Conservation (phyloP, 2,888 invertebrate genomes). For the Cerastoderma edule region DNA sequence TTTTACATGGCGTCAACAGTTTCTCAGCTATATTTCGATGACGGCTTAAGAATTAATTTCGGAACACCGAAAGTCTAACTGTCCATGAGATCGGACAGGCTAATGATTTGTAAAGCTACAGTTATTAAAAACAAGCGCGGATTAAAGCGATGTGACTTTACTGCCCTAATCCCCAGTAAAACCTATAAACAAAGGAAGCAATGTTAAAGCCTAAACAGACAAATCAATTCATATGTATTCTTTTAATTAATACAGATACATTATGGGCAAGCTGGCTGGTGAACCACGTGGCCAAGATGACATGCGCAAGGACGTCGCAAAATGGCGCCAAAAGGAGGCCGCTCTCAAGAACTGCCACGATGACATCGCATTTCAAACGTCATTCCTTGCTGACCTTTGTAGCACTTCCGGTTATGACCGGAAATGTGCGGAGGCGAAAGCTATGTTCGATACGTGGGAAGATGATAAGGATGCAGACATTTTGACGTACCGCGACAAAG, state of each 20-base stretch:
- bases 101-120: background rate
- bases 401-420: slow-evolving; percentile 28
- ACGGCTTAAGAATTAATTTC: no score
- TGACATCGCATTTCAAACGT: slow-evolving; percentile 51
- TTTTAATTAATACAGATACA: slow-evolving; percentile 30
- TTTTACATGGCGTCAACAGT: no score
- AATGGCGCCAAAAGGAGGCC: slow-evolving; percentile 35
- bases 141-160: background rate
- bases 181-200: no score
- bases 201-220: background rate
- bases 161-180: background rate
- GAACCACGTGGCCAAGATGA: slow-evolving; percentile 9
- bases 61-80: no score
- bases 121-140: background rate
- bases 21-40: no score
- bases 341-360: slow-evolving; percentile 28
- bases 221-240: background rate
- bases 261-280: slow-evolving; percentile 25
- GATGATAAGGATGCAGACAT: slow-evolving; percentile 37
- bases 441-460: slow-evolving; percentile 40
- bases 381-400: slow-evolving; percentile 44
- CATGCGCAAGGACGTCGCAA: slow-evolving; percentile 32
- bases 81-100: no score
- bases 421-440: slow-evolving; percentile 7
- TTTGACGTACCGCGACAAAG: slow-evolving; percentile 44